A percentile compares a stretch with the other conserved stretches of the same genome.
phyloP scores from a whole-genome alignment of 64 coral and sea anemone species.

The Trachythela sp. region DNA sequence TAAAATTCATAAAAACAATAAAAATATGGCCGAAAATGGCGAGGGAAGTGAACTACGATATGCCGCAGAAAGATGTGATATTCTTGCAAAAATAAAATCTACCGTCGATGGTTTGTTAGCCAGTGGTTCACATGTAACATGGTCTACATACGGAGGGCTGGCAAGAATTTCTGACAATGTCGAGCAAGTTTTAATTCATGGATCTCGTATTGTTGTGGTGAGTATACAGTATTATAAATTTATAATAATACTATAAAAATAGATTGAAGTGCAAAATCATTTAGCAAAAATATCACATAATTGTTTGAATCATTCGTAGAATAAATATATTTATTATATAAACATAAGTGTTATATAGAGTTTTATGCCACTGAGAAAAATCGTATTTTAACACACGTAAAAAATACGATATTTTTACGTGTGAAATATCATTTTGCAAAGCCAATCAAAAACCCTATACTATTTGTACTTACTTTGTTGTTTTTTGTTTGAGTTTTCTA shows the following conservation, averaged over 20 bases:
- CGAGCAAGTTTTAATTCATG: slow-evolving; percentile 65
- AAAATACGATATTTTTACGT: too few species aligned
- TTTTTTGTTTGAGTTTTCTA: too few species aligned
- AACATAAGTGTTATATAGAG: too few species aligned
- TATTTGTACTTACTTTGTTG: too few species aligned
- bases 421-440: too few species aligned
- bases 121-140: slow-evolving; percentile 31
- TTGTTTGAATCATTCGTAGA: too few species aligned
- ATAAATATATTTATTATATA: too few species aligned
- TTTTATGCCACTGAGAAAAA: neutral
- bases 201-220: slow-evolving; percentile 21
- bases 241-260: neutral
- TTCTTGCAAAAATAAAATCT: slow-evolving; percentile 62
- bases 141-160: slow-evolving; percentile 51
- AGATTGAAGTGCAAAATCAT: too few species aligned
- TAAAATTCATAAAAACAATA: neutral
- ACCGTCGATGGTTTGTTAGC: slow-evolving; percentile 61
- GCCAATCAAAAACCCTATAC: too few species aligned
- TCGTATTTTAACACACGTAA: too few species aligned
- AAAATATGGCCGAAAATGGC: slow-evolving; percentile 74
- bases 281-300: too few species aligned
- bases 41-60: slow-evolving; percentile 23
- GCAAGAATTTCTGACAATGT: slow-evolving; percentile 57
- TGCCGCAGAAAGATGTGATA: slow-evolving; percentile 66
- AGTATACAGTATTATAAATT: neutral